Evolutionary conservation across 2,113 vertebrate genomes (phyloP).

Genomic region (Parus major): DNA sequence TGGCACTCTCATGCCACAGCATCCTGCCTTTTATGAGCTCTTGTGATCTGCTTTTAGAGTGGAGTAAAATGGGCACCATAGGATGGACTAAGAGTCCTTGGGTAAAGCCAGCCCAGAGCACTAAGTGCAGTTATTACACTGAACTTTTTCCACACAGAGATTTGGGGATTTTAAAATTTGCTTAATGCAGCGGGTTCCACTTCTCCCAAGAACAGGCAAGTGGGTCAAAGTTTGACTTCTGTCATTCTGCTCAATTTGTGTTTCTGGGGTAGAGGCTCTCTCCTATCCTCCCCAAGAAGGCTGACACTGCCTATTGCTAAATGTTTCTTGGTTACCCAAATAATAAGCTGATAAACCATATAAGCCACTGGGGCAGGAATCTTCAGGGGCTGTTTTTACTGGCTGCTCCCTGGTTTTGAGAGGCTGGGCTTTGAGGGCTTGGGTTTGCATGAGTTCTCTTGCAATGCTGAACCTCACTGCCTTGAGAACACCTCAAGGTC

Average conservation of each 20-base stretch:
- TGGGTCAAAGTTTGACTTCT: not conserved
- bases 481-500: not conserved
- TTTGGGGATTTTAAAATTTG: not conserved
- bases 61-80: not conserved
- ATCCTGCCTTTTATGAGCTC: not conserved
- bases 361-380: not conserved
- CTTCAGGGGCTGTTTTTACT: not conserved
- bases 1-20: not conserved
- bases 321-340: not conserved
- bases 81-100: not conserved
- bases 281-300: not conserved
- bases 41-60: not conserved
- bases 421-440: not conserved
- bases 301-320: not conserved
- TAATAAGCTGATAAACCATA: not conserved
- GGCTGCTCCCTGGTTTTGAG: not conserved
- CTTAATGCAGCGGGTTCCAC: fast-evolving
- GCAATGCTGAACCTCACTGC: not conserved
- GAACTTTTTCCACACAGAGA: not conserved
- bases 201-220: not conserved
- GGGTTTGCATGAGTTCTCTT: not conserved
- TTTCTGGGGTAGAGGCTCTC: not conserved
- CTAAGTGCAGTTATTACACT: not conserved
- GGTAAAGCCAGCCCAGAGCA: not conserved
- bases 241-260: not conserved